These are phyloP conservation scores for Anolis carolinensis DNA, from an alignment of 2,113 vertebrate species.

Conservation along the genomic window DNA sequence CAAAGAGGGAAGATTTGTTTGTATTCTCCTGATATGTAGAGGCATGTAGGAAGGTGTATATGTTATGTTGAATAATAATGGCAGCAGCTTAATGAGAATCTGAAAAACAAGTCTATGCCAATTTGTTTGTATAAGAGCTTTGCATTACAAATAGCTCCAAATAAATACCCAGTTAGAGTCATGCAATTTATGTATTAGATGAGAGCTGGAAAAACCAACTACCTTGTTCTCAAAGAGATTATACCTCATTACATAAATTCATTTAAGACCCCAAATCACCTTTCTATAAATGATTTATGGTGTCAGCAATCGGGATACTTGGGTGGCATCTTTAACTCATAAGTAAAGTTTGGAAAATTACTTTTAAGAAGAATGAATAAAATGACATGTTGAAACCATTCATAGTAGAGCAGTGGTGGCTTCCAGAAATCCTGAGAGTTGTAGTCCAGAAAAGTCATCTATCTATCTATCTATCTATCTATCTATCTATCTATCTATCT, in stretches of 20 bases:
- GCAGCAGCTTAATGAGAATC: slow-evolving; percentile 20
- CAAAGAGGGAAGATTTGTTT: slow-evolving; percentile 33
- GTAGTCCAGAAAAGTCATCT: no score
- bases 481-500: no score
- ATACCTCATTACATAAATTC: slow-evolving; percentile 60
- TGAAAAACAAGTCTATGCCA: slow-evolving; percentile 22
- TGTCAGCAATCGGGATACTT: slow-evolving; percentile 37
- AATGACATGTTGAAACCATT: neutral
- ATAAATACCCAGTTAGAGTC: slow-evolving; percentile 14
- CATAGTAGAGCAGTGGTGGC: neutral
- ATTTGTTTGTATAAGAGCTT: neutral
- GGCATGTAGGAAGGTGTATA: slow-evolving; percentile 25
- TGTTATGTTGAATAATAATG: neutral
- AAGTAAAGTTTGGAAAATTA: neutral
- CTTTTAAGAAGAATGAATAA: neutral
- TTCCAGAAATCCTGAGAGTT: neutral
- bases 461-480: no score
- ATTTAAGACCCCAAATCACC: slow-evolving; percentile 68
- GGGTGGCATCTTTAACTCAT: slow-evolving; percentile 7
- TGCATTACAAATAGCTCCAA: slow-evolving; percentile 30
- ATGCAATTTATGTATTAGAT: slow-evolving; percentile 42
- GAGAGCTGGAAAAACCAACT: slow-evolving; percentile 37
- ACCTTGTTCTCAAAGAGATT: slow-evolving; percentile 50
- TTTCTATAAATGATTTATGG: slow-evolving; percentile 64
- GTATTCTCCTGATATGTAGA: slow-evolving; percentile 27